Evolutionary conservation across 1,140 invertebrate genomes (phyloP).

Genomic region (Danaus melanippus): DNA sequence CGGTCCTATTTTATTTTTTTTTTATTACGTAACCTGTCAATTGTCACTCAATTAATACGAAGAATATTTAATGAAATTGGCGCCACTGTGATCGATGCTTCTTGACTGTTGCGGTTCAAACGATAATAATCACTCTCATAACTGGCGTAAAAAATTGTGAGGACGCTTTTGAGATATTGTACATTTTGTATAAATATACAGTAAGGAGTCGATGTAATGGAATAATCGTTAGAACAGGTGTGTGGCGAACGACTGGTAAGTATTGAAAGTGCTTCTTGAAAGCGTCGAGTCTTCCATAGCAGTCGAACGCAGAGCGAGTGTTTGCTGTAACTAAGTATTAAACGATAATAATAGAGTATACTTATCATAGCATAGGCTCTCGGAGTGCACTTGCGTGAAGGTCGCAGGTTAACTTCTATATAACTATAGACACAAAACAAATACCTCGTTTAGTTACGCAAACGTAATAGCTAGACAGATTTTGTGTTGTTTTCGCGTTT

Average conservation of each 20-base stretch:
- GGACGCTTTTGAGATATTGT: constrained; percentile 62
- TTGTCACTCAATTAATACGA: too few species aligned
- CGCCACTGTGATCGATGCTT: too few species aligned
- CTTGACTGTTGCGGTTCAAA: too few species aligned
- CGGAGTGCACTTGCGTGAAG: constrained; percentile 20
- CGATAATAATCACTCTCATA: constrained; percentile 17
- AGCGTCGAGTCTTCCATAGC: constrained; percentile 70
- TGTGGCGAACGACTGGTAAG: constrained; percentile 58
- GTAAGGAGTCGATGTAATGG: constrained; percentile 57
- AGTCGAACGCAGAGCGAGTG: constrained; percentile 54
- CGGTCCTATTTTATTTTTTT: too few species aligned
- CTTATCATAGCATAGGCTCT: constrained; percentile 58
- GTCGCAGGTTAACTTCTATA: constrained; percentile 41
- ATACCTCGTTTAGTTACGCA: constrained; percentile 69
- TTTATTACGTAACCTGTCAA: too few species aligned
- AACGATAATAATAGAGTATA: constrained; percentile 70
- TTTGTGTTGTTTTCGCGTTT: constrained; percentile 64
- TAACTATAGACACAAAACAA: constrained; percentile 65
- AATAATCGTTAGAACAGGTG: constrained; percentile 54
- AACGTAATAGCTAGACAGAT: constrained; percentile 56
- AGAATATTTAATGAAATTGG: too few species aligned
- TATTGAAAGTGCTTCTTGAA: constrained; percentile 66
- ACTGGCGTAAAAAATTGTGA: constrained; percentile 42
- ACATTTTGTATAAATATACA: constrained; percentile 68
- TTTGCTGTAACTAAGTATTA: constrained; percentile 69